Base-by-base conservation (phyloP, 2,797 vertebrate species). In the Falco columbarius region DNA sequence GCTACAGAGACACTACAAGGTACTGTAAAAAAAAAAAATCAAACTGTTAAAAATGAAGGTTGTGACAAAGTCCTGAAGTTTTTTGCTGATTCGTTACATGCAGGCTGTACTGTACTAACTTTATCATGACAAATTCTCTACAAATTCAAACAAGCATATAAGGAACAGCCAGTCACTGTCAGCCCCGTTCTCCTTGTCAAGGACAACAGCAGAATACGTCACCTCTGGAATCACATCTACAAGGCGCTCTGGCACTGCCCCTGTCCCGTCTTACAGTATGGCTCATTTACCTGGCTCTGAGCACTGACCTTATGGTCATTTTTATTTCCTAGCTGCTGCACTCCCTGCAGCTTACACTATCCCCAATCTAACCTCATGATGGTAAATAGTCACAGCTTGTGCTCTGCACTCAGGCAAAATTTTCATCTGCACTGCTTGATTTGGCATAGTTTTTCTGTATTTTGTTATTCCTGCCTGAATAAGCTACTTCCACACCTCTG, bases 241-340 rank as follows among this genome's bases (percentile, higher is more conserved):
- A 59, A 46, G 63, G 40, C 76, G 77, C 73, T 74, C n/a, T 46
- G 81, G 77, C 54, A 23, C 51, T 76, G 21, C 22, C 36, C 4
- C 77, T 46, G 67, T 32, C 14, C 85, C 86, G 61, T 56, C 61
- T 81, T 47, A 23, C 34, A 34, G 76, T 63, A 56, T 2, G 7
- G 49, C 52, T 86, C 81, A 80, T 81, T 85, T 75, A 91, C 32
- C 52, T 62, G 56, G 62, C 58, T 77, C 62, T 85, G 14, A 36
- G 92, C 74, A 44, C 66, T 55, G 81, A 89, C 86, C 73, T 91
- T 58, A 27, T 22, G 56, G 44, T 36, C 16, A 2, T 19, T 67
- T 91, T 74, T 70, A 59, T 81, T 86, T 85, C 75, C 76, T 63
- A 79, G 81, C 86, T 86, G 88, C 92, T 94, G 81, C 61, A 76